phyloP scores from a whole-genome alignment of 1,140 invertebrate species.

The Drosophila ananassae region DNA sequence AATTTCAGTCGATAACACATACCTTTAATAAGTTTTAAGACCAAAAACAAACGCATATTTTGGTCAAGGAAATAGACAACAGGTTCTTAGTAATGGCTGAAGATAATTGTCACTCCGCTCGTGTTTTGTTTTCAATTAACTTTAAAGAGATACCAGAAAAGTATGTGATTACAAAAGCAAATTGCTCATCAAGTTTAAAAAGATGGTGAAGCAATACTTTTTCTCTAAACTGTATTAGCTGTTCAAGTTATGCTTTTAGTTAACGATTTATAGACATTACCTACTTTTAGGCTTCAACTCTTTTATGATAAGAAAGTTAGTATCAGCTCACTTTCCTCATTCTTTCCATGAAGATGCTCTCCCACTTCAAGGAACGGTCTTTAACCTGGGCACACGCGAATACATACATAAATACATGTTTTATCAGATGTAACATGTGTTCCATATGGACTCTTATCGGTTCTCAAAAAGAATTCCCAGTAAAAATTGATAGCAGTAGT shows the following conservation, averaged over 20 bases:
- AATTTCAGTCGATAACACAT: slow-evolving; percentile 29
- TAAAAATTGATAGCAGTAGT: slow-evolving; percentile 20
- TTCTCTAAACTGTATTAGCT: background rate
- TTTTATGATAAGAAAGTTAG: background rate
- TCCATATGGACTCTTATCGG: slow-evolving; percentile 48
- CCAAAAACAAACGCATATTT: slow-evolving; percentile 4
- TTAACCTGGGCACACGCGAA: slow-evolving; percentile 4
- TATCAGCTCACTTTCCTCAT: background rate
- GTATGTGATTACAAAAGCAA: background rate
- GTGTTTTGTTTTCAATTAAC: slow-evolving; percentile 27
- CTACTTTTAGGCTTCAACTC: slow-evolving; percentile 32
- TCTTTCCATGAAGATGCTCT: background rate
- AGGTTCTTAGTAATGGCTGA: slow-evolving; percentile 16
- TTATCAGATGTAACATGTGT: slow-evolving; percentile 45
- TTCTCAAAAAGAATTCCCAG: slow-evolving; percentile 34
- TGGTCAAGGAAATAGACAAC: slow-evolving; percentile 31
- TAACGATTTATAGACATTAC: background rate
- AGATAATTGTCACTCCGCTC: slow-evolving; percentile 18
- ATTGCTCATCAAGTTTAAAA: background rate
- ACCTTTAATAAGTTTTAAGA: slow-evolving; percentile 1
- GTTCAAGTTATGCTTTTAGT: background rate
- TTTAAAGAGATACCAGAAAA: slow-evolving; percentile 19
- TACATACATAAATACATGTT: slow-evolving; percentile 11
- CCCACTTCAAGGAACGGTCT: background rate
- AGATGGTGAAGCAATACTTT: background rate